Conservation (phyloP, 1,140 invertebrate genomes). For the Elysia chlorotica region DNA sequence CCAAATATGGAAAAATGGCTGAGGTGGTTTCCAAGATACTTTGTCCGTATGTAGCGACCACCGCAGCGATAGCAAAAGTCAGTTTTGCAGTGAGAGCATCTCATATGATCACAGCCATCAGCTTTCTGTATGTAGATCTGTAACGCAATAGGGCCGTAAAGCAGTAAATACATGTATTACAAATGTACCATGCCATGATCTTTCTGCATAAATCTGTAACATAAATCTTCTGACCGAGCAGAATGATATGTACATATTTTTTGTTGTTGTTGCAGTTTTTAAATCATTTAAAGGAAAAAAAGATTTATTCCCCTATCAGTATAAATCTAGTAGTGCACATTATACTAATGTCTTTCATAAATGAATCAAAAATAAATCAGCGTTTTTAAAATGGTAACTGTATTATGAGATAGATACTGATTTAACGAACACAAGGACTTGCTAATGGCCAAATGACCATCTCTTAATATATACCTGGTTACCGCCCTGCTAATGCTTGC, state of each 20-base stretch:
- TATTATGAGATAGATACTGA: too few relatives aligned
- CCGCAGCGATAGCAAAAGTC: conserved; percentile 64
- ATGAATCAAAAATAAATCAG: too few relatives aligned
- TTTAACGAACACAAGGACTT: too few relatives aligned
- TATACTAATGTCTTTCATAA: not conserved
- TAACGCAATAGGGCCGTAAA: too few relatives aligned
- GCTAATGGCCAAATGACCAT: too few relatives aligned
- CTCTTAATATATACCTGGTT: too few relatives aligned
- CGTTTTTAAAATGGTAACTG: too few relatives aligned
- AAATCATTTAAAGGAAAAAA: not conserved
- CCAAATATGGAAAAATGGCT: conserved; percentile 62
- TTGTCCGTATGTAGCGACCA: conserved; percentile 52
- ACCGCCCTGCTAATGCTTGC: too few relatives aligned
- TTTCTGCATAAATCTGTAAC: too few relatives aligned
- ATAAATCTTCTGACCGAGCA: not conserved
- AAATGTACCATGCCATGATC: not conserved
- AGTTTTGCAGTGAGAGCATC: conserved; percentile 59
- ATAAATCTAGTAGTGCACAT: not conserved
- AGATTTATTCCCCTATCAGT: not conserved
- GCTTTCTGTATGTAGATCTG: conserved; percentile 63
- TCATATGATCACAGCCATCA: conserved; percentile 64
- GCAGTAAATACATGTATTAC: not conserved
- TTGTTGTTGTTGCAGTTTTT: not conserved
- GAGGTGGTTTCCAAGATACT: conserved; percentile 62
- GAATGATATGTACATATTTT: not conserved